These are phyloP conservation scores for Oryzaephilus surinamensis DNA, from an alignment of 1,140 invertebrate species.

Conservation along the genomic window DNA sequence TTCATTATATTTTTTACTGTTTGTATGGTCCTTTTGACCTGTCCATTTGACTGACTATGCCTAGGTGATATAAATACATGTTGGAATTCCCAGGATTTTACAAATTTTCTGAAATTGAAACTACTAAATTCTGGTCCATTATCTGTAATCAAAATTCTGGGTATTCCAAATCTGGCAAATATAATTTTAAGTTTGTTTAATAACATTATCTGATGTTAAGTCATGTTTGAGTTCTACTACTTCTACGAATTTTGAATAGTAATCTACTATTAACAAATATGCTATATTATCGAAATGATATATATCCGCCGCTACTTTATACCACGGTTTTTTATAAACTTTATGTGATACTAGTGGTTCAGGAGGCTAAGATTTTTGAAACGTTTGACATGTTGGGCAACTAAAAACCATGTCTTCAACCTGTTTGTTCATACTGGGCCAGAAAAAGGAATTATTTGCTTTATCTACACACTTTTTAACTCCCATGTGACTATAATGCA, in stretches of 20 bases:
- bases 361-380: constrained; percentile 15
- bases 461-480: too few relatives aligned
- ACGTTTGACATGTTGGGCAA: constrained; percentile 32
- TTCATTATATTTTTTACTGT: constrained; percentile 26
- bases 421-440: constrained; percentile 36
- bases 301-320: constrained; percentile 22
- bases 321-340: constrained; percentile 26
- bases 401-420: constrained; percentile 34
- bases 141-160: constrained; percentile 34
- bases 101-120: constrained; percentile 33
- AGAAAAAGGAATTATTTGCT: constrained; percentile 36
- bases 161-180: constrained; percentile 35
- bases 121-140: constrained; percentile 35
- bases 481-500: constrained; percentile 38
- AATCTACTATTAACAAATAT: constrained; percentile 31
- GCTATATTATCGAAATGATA: constrained; percentile 14
- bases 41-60: constrained; percentile 37
- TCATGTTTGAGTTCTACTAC: constrained; percentile 9
- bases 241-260: constrained; percentile 29
- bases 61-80: constrained; percentile 30
- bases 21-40: constrained; percentile 29
- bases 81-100: constrained; percentile 32
- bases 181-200: constrained; percentile 25
- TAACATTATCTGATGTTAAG: constrained; percentile 14
- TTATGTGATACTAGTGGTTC: constrained; percentile 30